A percentile compares a stretch with the other conserved stretches of the same genome.
Conservation (phyloP, 35 echinoderm and acorn worm species). For the Hemicentrotus pulcherrimus region DNA sequence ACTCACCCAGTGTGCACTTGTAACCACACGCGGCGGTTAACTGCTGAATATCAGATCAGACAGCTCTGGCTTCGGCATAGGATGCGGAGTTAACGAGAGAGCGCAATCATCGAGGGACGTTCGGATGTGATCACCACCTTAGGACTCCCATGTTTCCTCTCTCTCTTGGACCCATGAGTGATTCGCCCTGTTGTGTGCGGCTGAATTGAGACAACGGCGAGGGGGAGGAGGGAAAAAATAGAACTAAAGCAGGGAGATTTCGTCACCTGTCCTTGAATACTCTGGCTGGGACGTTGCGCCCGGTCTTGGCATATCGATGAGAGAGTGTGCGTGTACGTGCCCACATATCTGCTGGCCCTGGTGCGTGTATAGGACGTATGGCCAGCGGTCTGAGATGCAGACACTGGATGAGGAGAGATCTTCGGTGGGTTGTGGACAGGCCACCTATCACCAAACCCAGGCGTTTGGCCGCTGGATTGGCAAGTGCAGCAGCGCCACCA, state of each 20-base stretch:
- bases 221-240: slow-evolving; percentile 19
- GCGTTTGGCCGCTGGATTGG: slow-evolving; percentile 45
- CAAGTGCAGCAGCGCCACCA: slow-evolving; percentile 52
- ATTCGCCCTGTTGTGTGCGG: background rate
- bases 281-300: background rate
- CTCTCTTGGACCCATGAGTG: background rate
- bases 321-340: slow-evolving; percentile 50
- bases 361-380: slow-evolving; percentile 50
- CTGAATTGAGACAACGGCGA: background rate
- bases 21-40: background rate
- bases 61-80: background rate
- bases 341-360: slow-evolving; percentile 40
- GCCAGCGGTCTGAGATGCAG: slow-evolving; percentile 28
- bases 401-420: background rate
- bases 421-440: slow-evolving; percentile 23
- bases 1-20: slow-evolving; percentile 1
- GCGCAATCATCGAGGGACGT: background rate
- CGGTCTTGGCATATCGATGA: slow-evolving; percentile 27
- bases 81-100: background rate
- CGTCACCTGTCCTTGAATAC: slow-evolving; percentile 22
- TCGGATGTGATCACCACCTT: slow-evolving; percentile 24
- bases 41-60: background rate
- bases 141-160: slow-evolving; percentile 3
- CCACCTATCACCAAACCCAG: background rate
- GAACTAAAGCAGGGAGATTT: background rate